These are phyloP conservation scores for Numenius phaeopus DNA, from an alignment of 2,797 vertebrate genomes.

Conservation along the genomic window DNA sequence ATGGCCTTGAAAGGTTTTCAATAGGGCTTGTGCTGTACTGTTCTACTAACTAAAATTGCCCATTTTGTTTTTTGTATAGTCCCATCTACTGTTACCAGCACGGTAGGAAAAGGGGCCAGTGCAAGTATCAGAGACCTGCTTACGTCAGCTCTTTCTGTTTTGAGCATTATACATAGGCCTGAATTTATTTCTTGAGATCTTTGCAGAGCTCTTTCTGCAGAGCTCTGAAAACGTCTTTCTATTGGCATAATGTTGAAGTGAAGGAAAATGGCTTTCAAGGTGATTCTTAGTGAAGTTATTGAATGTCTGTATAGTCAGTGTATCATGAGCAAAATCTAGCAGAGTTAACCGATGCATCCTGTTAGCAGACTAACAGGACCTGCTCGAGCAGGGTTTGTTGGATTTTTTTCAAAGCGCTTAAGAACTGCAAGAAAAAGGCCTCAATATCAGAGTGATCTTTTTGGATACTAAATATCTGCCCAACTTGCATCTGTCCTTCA, in stretches of 20 bases:
- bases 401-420: neutral
- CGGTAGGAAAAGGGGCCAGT: neutral
- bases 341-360: neutral
- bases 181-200: neutral
- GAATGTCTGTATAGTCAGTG: neutral
- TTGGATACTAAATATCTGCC: neutral
- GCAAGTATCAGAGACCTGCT: neutral
- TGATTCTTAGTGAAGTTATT: neutral
- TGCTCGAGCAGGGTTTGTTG: neutral
- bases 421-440: neutral
- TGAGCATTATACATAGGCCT: neutral
- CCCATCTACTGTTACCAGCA: neutral
- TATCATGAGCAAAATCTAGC: neutral
- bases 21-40: neutral
- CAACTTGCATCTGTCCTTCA: neutral
- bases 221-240: neutral
- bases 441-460: neutral
- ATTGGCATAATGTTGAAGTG: neutral
- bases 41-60: neutral
- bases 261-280: neutral
- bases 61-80: neutral
- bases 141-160: neutral
- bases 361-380: neutral
- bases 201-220: neutral
- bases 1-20: neutral